These are phyloP conservation scores for Hippocampus comes DNA, from an alignment of 2,113 vertebrate species.

Conservation along the genomic window DNA sequence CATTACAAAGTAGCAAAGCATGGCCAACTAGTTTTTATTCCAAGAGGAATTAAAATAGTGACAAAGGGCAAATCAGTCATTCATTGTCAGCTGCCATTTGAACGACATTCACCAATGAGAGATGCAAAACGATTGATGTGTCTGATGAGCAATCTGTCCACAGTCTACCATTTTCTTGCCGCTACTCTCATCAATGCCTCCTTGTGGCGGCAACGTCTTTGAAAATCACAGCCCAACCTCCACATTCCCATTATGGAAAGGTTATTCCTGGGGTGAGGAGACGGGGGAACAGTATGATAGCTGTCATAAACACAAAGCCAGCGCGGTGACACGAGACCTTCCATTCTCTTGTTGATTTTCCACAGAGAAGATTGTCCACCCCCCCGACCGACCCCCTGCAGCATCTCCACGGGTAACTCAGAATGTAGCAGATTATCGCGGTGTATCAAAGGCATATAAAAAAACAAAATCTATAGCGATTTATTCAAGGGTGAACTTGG, in stretches of 20 bases:
- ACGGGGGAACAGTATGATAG: constrained; percentile 21
- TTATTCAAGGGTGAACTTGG: neutral
- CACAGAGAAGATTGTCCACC: constrained; percentile 12
- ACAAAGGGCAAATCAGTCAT: too few species aligned
- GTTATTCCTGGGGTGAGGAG: constrained; percentile 21
- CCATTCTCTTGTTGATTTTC: constrained; percentile 4
- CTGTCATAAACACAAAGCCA: constrained; percentile 29
- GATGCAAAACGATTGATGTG: neutral
- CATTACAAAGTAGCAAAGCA: too few species aligned
- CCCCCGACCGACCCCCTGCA: constrained; percentile 4
- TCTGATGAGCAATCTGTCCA: neutral
- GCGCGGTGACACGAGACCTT: neutral
- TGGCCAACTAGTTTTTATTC: neutral
- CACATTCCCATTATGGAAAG: neutral
- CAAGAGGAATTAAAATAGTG: neutral
- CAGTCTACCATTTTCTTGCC: neutral
- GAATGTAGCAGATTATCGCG: constrained; percentile 18
- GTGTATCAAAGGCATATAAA: neutral
- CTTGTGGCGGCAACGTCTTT: neutral
- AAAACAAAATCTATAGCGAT: neutral
- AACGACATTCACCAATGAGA: neutral
- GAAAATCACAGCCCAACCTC: neutral
- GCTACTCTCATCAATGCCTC: neutral
- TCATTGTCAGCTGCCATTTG: neutral
- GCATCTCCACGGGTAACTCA: constrained; percentile 3